Conservation (phyloP, 2,797 vertebrate species). For the Sebastes vulpes region DNA sequence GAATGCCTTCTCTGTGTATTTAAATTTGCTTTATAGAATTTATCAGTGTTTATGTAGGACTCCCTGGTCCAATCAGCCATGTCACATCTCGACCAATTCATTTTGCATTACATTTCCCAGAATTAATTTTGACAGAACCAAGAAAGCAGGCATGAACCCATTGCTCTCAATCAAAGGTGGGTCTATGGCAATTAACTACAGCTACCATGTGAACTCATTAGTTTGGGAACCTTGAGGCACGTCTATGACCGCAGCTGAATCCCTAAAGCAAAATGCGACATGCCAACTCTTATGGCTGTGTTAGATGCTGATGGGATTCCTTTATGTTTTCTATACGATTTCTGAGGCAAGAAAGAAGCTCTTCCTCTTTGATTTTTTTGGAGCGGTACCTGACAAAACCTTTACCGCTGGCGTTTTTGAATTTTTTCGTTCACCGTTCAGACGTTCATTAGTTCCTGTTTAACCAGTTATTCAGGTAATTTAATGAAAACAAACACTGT, state of each 20-base stretch:
- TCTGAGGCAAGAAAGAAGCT: not conserved
- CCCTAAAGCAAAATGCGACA: not conserved
- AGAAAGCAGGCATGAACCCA: not conserved
- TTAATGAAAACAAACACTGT: too few relatives aligned
- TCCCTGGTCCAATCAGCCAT: not conserved
- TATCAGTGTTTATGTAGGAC: not conserved
- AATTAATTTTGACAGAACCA: constrained; percentile 3
- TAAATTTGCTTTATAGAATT: not conserved
- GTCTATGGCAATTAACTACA: not conserved
- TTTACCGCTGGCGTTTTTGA: not conserved
- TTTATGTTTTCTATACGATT: not conserved
- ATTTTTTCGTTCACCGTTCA: not conserved
- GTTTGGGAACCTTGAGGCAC: not conserved
- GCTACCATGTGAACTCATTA: not conserved
- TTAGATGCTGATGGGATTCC: not conserved
- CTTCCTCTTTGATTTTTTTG: not conserved
- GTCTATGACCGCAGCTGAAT: not conserved
- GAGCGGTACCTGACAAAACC: not conserved
- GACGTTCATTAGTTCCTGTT: not conserved
- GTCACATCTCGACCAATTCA: not conserved
- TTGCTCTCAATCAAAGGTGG: not conserved
- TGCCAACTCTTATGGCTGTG: not conserved
- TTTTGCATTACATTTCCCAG: constrained; percentile 8
- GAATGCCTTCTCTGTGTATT: not conserved
- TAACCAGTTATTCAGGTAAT: not conserved